Evolutionary conservation across 2,888 invertebrate genomes (phyloP).

Genomic region (Drosophila lacicola): DNA sequence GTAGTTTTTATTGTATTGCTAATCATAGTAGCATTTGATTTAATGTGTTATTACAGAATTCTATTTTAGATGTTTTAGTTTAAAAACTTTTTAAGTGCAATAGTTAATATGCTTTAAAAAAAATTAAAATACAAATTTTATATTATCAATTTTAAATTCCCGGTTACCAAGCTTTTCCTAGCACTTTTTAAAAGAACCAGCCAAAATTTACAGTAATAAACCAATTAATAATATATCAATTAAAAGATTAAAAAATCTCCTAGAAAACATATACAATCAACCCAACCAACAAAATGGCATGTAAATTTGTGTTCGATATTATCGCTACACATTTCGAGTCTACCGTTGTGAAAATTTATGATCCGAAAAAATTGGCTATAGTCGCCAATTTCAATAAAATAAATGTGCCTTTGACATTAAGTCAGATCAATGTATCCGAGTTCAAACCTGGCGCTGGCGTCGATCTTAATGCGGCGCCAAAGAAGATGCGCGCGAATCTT

Average conservation of each 20-base stretch:
- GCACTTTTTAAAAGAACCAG: background rate
- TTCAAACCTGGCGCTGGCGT: slow-evolving; percentile 68
- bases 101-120: background rate
- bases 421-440: slow-evolving; percentile 77
- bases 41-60: background rate
- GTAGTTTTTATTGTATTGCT: background rate
- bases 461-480: slow-evolving; percentile 57
- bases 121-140: slow-evolving; percentile 10
- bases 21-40: slow-evolving; percentile 21
- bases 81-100: background rate
- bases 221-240: background rate
- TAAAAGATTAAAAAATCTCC: background rate
- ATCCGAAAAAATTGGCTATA: slow-evolving; percentile 53
- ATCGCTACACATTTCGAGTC: slow-evolving; percentile 67
- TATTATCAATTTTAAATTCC: slow-evolving; percentile 2
- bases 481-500: slow-evolving; percentile 56
- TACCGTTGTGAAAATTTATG: slow-evolving; percentile 23
- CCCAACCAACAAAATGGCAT: slow-evolving; percentile 17
- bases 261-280: background rate
- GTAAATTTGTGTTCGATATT: slow-evolving; percentile 68
- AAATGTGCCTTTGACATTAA: slow-evolving; percentile 56
- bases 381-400: slow-evolving; percentile 59
- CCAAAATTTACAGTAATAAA: slow-evolving; percentile 5
- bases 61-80: background rate
- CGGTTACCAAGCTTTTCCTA: background rate